A percentile compares a stretch with the other conserved stretches of the same genome.
Conservation (phyloP, 2,888 invertebrate genomes). For the Entomobrya proxima region DNA sequence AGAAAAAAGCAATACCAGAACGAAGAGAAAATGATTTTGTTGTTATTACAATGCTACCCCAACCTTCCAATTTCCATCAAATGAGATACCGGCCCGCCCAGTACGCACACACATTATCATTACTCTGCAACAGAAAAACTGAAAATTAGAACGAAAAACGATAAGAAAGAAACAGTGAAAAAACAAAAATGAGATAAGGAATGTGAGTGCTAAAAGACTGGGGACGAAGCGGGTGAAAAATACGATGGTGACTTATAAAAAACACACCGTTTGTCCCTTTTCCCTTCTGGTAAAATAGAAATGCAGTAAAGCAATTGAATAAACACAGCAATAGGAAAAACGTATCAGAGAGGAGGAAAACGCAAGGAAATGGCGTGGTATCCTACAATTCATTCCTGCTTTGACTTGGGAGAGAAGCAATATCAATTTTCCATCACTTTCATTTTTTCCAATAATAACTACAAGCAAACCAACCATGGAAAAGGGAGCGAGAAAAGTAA, state of each 20-base stretch:
- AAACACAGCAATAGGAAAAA: constrained; percentile 38
- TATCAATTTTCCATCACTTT: constrained; percentile 40
- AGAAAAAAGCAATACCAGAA: constrained; percentile 14
- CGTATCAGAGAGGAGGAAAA: not conserved
- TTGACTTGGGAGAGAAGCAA: not conserved
- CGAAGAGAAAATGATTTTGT: constrained; percentile 33
- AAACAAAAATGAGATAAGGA: constrained; percentile 18
- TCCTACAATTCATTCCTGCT: not conserved
- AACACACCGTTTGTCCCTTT: not conserved
- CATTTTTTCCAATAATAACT: constrained; percentile 40
- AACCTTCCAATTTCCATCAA: constrained; percentile 26
- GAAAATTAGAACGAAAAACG: constrained; percentile 29
- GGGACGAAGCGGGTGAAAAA: not conserved
- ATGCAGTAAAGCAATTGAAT: constrained; percentile 42
- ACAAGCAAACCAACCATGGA: constrained; percentile 2
- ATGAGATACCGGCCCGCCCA: constrained; percentile 9
- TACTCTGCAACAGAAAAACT: not conserved
- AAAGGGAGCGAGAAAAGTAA: not conserved
- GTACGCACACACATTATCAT: constrained; percentile 4
- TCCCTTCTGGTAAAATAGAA: constrained; percentile 8
- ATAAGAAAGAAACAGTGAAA: constrained; percentile 17
- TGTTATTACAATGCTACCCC: constrained; percentile 36
- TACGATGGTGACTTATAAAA: not conserved
- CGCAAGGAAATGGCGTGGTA: constrained; percentile 38
- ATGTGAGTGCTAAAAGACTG: not conserved